phyloP scores from a whole-genome alignment of 2,888 invertebrate species.

The Helobdella robusta region DNA sequence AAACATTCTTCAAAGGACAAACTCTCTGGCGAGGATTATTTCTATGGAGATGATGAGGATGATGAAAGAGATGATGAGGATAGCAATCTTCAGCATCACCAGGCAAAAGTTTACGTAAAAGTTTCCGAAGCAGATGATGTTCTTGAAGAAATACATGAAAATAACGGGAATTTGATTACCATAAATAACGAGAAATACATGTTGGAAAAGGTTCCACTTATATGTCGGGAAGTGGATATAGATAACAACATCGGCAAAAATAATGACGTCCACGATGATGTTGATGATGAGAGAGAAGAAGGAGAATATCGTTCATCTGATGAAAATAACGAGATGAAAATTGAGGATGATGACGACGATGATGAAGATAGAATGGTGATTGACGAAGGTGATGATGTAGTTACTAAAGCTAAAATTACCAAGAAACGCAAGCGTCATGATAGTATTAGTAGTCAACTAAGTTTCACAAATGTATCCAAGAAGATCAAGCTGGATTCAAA shows the following conservation, averaged over 20 bases:
- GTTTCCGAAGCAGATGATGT: conserved; percentile 9
- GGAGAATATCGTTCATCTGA: conserved; percentile 18
- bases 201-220: conserved; percentile 8
- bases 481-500: background rate
- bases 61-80: conserved; percentile 19
- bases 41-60: too few species aligned
- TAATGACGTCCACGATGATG: conserved; percentile 1
- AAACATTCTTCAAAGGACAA: too few species aligned
- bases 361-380: conserved; percentile 6
- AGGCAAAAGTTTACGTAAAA: background rate
- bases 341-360: background rate
- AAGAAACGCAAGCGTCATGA: conserved; percentile 3
- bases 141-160: background rate
- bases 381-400: conserved; percentile 5
- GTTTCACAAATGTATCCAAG: too few species aligned
- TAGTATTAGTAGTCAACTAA: background rate
- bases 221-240: background rate
- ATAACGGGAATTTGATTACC: background rate
- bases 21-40: too few species aligned
- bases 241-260: background rate
- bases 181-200: background rate
- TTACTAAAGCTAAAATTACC: background rate
- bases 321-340: background rate
- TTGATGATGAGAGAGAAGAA: conserved; percentile 19
- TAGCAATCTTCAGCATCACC: background rate